phyloP scores from a whole-genome alignment of 2,113 vertebrate genomes.

The Xiphophorus couchianus region DNA sequence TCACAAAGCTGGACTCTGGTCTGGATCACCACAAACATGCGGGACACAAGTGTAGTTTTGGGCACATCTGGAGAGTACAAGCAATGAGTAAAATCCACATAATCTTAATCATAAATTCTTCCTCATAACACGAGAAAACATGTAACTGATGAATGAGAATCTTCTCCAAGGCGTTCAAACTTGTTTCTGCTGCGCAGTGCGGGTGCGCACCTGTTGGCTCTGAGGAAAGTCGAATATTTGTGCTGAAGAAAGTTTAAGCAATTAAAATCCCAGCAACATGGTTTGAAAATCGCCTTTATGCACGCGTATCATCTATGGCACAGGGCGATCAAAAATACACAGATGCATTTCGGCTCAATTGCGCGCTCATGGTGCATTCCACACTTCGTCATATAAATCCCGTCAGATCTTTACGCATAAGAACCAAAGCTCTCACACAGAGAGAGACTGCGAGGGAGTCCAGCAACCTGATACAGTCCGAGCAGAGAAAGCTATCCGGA shows the following conservation, averaged over 20 bases:
- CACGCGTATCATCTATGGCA: constrained; percentile 26
- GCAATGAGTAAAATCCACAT: constrained; percentile 90
- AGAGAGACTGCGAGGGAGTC: constrained; percentile 25
- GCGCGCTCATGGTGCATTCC: constrained; percentile 49
- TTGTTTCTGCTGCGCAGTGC: constrained; percentile 44
- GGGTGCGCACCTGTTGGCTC: constrained; percentile 86
- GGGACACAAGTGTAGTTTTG: constrained; percentile 85
- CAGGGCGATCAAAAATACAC: constrained; percentile 24
- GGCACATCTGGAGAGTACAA: constrained; percentile 83
- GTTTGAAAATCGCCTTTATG: constrained; percentile 19
- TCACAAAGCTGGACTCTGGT: constrained; percentile 75
- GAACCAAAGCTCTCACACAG: constrained; percentile 36
- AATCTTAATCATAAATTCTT: constrained; percentile 85
- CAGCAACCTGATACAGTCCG: constrained; percentile 62
- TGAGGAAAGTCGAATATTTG: constrained; percentile 37
- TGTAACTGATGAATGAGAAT: constrained; percentile 70
- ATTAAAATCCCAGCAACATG: constrained; percentile 42
- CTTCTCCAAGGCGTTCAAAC: constrained; percentile 28
- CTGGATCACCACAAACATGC: constrained; percentile 85
- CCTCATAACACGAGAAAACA: constrained; percentile 38
- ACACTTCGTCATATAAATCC: constrained; percentile 50
- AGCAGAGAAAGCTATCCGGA: constrained; percentile 33
- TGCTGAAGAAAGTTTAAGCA: constrained; percentile 32
- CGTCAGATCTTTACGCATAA: constrained; percentile 57
- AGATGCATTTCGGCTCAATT: constrained; percentile 47